Conservation (phyloP, 2,113 vertebrate species). For the Vombatus ursinus region DNA sequence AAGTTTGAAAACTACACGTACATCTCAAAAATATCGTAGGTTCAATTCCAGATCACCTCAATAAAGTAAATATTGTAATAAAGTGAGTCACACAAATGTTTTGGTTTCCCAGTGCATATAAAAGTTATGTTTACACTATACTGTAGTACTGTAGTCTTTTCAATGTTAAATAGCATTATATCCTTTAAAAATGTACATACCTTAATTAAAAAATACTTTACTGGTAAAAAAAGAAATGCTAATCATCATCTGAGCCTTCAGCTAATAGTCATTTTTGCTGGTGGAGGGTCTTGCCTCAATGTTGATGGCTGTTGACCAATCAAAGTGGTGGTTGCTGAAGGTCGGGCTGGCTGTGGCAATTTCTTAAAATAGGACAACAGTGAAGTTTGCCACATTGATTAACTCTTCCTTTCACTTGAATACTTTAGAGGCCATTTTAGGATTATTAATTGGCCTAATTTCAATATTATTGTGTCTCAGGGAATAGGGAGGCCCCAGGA, state of each 20-base stretch:
- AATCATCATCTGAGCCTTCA: neutral
- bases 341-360: neutral
- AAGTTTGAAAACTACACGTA: neutral
- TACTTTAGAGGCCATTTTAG: neutral
- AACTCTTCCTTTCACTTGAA: neutral
- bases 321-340: neutral
- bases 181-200: neutral
- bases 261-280: neutral
- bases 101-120: neutral
- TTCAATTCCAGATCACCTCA: neutral
- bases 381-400: neutral
- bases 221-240: neutral
- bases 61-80: neutral
- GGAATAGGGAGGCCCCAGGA: neutral
- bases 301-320: neutral
- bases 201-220: neutral
- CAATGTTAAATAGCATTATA: too few species aligned
- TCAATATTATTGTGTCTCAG: neutral
- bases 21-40: neutral
- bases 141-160: too few species aligned
- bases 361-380: neutral
- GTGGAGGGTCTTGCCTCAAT: neutral
- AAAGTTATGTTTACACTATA: too few species aligned
- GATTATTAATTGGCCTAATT: neutral
- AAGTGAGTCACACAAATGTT: neutral